Base-by-base conservation (phyloP, 1,140 invertebrate species). In the Caenorhabditis tropicalis region DNA sequence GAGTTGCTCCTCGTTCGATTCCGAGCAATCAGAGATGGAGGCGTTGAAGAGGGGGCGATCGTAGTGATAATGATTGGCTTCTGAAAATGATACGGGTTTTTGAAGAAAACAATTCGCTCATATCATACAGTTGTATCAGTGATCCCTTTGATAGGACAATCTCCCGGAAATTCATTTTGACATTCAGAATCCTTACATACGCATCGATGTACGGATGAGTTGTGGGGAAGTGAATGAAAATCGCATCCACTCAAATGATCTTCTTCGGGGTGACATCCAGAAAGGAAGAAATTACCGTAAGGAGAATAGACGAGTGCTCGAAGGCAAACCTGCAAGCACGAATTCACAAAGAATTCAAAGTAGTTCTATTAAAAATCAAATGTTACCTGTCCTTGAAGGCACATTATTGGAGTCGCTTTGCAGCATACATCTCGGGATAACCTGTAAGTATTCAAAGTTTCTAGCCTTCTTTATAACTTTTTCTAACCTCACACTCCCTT, bases 101-200 rank as follows among this genome's bases (percentile, higher is more conserved):
- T 19, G 7, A 27, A 27, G 24, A 0, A 16, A 24, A 19, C 6
- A 43, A 24, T 19, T 24, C 31, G 19, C 7, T 12, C 31, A 36
- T 27, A 19, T 36, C 65, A 3, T 74, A 74, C 65, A 5, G 65
- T 39, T 21, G 36, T 43, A 43, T 74, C 65, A 2, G 65, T 74
- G n/a, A 74, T 74, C 24, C 65, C 65, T 19, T 74, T 74, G 15
- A 74, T 74, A n/a, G 65, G 65, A 43, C 65, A 74, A n/a, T 74
- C 65, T 2, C 65, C 65, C 1, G 65, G 65, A 43, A 74, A 74
- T 3, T 43, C 65, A 43, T 74, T 74, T 21, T 74, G 65, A 24
- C 65, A 74, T 46, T 74, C 65, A 15, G 19, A 33, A 43, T 74
- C 65, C n/a, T 74, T 74, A n/a, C 65, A 74, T 10, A 74, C 65